Percentiles rank a stretch among this genome's conserved stretches.
These are phyloP conservation scores for Venusia cambrica DNA, from an alignment of 2,888 invertebrate species.

Conservation along the genomic window DNA sequence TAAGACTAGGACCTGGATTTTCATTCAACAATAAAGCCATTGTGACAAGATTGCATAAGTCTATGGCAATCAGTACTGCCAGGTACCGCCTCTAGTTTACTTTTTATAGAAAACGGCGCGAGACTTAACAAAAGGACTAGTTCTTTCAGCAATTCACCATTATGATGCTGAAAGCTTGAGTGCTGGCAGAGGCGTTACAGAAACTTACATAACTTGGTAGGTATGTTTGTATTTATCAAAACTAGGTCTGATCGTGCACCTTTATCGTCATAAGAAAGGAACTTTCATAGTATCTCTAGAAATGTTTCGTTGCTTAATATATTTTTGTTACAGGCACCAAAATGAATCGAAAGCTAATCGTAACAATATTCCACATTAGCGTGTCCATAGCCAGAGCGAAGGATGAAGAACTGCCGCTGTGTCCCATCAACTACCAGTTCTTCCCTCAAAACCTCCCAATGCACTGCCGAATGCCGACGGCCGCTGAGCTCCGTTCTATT, in stretches of 20 bases:
- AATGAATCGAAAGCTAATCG: constrained; percentile 35
- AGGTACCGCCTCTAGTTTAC: constrained; percentile 29
- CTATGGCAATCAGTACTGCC: constrained; percentile 26
- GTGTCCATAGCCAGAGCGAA: constrained; percentile 31
- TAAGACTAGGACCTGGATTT: constrained; percentile 13
- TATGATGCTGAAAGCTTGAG: constrained; percentile 15
- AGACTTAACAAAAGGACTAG: constrained; percentile 39
- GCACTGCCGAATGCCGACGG: constrained; percentile 66
- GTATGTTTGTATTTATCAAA: not conserved
- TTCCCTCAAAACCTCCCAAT: constrained; percentile 67
- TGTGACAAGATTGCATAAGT: constrained; percentile 35
- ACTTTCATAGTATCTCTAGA: no score
- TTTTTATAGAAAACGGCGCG: constrained; percentile 27
- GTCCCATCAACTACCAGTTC: constrained; percentile 57
- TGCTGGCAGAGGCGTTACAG: constrained; percentile 9
- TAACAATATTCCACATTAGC: constrained; percentile 31
- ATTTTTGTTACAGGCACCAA: constrained; percentile 38
- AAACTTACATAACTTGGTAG: constrained; percentile 2
- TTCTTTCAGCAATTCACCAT: constrained; percentile 10
- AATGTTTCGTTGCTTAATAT: no score
- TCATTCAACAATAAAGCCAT: constrained; percentile 28
- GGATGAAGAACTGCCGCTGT: constrained; percentile 54
- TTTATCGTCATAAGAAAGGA: no score
- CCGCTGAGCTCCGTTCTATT: constrained; percentile 23
- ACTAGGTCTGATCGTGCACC: no score